Evolutionary conservation across 2,113 vertebrate genomes (phyloP).

Genomic region (Gambusia affinis): DNA sequence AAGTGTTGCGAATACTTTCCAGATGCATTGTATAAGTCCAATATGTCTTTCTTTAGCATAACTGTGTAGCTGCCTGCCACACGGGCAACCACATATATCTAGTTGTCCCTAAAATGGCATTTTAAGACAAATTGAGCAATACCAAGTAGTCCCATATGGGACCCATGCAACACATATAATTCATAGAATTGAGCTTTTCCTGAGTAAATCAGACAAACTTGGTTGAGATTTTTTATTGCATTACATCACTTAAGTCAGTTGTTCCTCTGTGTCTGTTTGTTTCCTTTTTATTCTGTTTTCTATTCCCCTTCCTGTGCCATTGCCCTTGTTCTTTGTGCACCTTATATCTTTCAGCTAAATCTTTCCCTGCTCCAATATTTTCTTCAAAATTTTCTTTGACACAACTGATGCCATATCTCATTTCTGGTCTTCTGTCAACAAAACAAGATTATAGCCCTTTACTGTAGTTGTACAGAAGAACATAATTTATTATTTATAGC

Average conservation of each 20-base stretch:
- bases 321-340: neutral
- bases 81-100: neutral
- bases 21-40: neutral
- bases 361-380: too few relatives aligned
- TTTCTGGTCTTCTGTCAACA: neutral
- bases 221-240: neutral
- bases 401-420: neutral
- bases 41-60: neutral
- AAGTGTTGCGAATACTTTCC: neutral
- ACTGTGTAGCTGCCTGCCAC: neutral
- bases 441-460: neutral
- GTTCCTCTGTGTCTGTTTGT: neutral
- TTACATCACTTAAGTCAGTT: neutral
- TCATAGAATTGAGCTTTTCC: neutral
- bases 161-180: neutral
- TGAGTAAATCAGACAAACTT: neutral
- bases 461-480: neutral
- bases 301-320: neutral
- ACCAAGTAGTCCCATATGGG: neutral
- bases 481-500: neutral
- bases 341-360: neutral
- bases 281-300: neutral
- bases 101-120: neutral
- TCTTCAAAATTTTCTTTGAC: neutral
- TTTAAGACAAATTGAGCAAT: neutral